Evolutionary conservation across 2,888 invertebrate genomes (phyloP), one percentile per base, ranked within the genome.

Genomic region (Dermolepida albohirtum): DNA sequence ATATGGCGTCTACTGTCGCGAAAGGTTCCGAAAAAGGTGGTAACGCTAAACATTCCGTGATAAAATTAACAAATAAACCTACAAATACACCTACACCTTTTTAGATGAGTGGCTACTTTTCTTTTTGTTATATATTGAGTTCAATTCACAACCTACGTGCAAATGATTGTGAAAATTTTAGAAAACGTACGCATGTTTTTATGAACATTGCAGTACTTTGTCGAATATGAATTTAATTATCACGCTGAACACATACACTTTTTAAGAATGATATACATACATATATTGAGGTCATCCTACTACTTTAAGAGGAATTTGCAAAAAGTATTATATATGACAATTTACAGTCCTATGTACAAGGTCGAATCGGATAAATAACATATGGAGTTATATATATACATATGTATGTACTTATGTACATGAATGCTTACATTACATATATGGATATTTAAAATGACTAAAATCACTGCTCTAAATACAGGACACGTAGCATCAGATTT

Each of bases 61-160:
- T 47, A 39, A 47, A 62, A 62, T 62, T 62, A 62, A 62, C 47
- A 62, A 62, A 62, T 34, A 62, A 62, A 39, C 59, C 59, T 47
- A 62, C 59, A 34, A 39, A 14, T 39, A 49, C 59, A 62, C 59
- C 59, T 62, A 62, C 59, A 16, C 22, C 1, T 2, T 27, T n/a
- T 12, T 43, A 27, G 27, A 47, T 47, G 14, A 47, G 47, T 54
- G 54, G 14, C 54, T 34, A 47, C 47, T 62, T 62, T 52, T 62
- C 59, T 49, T 16, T n/a, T n/a, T n/a, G 6, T 8, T 10, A 10
- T 34, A 14, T 62, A 62, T 62, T 62, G 47, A 62, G 59, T 39
- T 7, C 8, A 34, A 8, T 34, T 62, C 47, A 47, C 47, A 17
- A 34, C 59, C 59, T 34, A 62, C 59, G 39, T 17, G 29, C 6